Conservation (phyloP, 2,113 vertebrate genomes). For the Mus spicilegus region DNA sequence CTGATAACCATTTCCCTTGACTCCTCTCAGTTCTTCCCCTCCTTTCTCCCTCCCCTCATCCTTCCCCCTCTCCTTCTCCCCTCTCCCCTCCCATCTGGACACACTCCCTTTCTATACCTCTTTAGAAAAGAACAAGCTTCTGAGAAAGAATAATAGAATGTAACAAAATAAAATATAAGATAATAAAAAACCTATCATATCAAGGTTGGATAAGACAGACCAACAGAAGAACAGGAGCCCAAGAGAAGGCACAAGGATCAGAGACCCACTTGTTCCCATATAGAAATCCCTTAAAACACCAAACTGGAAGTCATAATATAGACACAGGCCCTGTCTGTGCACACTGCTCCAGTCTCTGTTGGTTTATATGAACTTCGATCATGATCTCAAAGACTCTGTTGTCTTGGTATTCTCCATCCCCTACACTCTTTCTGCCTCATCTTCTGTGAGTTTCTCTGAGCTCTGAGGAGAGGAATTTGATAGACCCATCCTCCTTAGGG, state of each 20-base stretch:
- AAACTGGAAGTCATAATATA: background rate
- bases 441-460: background rate
- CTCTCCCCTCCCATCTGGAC: background rate
- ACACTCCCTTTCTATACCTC: background rate
- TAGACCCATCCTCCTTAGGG: too few species aligned
- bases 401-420: background rate
- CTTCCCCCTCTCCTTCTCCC: background rate
- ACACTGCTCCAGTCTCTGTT: background rate
- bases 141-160: background rate
- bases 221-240: background rate
- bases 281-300: background rate
- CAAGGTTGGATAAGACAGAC: background rate
- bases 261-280: background rate
- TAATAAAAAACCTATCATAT: background rate
- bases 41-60: background rate
- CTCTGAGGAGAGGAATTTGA: too few species aligned
- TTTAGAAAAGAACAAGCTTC: background rate
- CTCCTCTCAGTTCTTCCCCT: background rate
- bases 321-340: background rate
- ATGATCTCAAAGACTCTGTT: background rate
- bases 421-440: background rate
- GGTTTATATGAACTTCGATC: background rate
- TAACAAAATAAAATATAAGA: background rate
- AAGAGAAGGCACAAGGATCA: background rate
- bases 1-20: background rate